Base-by-base conservation (phyloP, 2,797 vertebrate genomes). In the Tympanoctomys barrerae region DNA sequence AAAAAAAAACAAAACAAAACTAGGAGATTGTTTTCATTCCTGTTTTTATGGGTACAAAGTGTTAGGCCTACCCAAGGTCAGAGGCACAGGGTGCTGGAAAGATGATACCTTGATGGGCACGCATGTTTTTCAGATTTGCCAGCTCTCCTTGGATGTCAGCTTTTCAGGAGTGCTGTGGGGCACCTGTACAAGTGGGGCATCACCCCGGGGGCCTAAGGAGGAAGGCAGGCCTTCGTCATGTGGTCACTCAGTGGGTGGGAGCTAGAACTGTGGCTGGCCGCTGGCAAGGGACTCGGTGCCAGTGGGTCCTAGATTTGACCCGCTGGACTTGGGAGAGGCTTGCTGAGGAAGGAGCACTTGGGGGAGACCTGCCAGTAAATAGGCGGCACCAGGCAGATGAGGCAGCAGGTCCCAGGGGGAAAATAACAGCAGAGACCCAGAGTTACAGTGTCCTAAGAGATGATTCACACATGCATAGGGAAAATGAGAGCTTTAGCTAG, bases 11-110 rank as follows among this genome's bases (percentile, higher is more conserved):
- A n/a, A n/a, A n/a, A n/a, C n/a, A n/a, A 39, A 39, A 39, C 39
- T 39, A 39, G 39, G 39, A 77, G 64, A 28, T 80, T 7, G 54
- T 75, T 73, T 94, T 79, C 86, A 81, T 73, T 78, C 62, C 49
- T 31, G 28, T 80, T 88, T 83, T 90, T 92, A n/a, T 84, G 80
- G n/a, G 61, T 85, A 59, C 85, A 59, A 33, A 82, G 79, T 80
- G 2, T 84, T n/a, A 24, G 46, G 61, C 24, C 52, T 77, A 2
- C 24, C 79, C 2, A 24, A 54, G 26, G 46, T 83, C 62, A 66
- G 42, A 42, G 42, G 42, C 49, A 85, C 28, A 42, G 36, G 14
- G 24, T 73, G 22, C 68, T 66, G 39, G 39, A 49, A 61, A 68
- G 79, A 31, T 28, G 22, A 31, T 28, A 68, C 49, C 49, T 82